Base-by-base conservation (phyloP, 2,113 vertebrate species). In the Phalacrocorax pelagicus region DNA sequence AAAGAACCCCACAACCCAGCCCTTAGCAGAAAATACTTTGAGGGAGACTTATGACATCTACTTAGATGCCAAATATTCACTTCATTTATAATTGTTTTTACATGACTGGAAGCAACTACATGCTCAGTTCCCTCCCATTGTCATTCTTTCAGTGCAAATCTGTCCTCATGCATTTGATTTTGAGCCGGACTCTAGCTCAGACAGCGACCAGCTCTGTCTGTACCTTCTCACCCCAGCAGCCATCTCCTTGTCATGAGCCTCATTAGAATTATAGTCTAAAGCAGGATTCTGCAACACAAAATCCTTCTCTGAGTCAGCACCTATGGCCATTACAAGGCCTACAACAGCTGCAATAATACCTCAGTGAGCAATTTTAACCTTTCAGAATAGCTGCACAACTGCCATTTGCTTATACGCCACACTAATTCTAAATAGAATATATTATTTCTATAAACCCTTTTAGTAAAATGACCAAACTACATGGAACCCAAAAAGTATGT, bases 331-430 rank as follows among this genome's bases (percentile, higher is more conserved):
- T 95, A 95, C 86, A 92, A 38, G n/a, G 92, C 63, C 95, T 96
- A 36, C 84, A 97, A 81, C 97, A 98, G 96, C 98, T 98, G 97
- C 96, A 94, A 36, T 10, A 94, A 93, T 95, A 88, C 94, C 96
- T 97, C 79, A 3, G 96, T 95, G 96, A 97, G 94, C 94, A 85
- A 67, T 94, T 86, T 69, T 90, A 94, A 91, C 94, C 62, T 94
- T 95, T 94, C 57, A 57, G 82, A 95, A 87, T 9, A 82, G 93
- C 83, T 44, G 54, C 93, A 95, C 92, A 96, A 95, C 86, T 96
- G 94, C 91, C 90, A 89, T 95, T 97, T 98, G 79, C 95, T 96
- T 94, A 83, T 93, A 90, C 23, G n/a, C 94, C 92, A 77, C 66
- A 38, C 94, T 96, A 69, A 93, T 36, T 97, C 94, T 94, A 96